Conservation (phyloP, 2,888 invertebrate species). For the Celastrina argiolus region DNA sequence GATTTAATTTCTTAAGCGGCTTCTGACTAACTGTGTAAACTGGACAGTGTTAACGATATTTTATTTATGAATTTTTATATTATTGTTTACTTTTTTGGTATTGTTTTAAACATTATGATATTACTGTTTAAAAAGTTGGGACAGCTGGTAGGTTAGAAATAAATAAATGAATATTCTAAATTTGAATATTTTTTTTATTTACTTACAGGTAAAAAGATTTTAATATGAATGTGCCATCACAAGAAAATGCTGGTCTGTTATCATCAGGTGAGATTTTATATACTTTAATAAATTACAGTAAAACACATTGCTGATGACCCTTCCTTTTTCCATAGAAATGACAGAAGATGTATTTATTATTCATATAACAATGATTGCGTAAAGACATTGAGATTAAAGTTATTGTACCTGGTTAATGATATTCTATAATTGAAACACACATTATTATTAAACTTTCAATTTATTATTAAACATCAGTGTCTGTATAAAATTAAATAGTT, state of each 20-base stretch:
- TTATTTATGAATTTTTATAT: background rate
- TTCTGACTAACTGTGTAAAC: background rate
- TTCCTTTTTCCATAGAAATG: too few species aligned
- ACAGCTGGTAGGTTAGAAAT: background rate
- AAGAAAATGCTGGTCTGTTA: conserved; percentile 58
- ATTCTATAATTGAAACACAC: too few species aligned
- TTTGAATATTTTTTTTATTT: background rate
- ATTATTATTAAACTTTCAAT: too few species aligned
- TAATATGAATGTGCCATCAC: conserved; percentile 51
- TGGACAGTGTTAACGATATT: background rate
- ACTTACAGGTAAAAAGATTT: conserved; percentile 24
- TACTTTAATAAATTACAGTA: background rate
- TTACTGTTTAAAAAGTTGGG: background rate
- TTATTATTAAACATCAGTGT: too few species aligned
- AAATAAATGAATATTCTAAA: background rate
- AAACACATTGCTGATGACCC: too few species aligned
- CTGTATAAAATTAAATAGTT: too few species aligned
- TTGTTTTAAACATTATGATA: background rate
- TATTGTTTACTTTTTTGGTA: background rate
- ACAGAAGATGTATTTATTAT: too few species aligned
- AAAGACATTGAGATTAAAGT: too few species aligned
- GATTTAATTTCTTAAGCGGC: background rate
- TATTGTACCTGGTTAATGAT: too few species aligned
- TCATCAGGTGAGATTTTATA: conserved; percentile 55
- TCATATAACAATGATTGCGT: too few species aligned